Base-by-base conservation (phyloP, 2,113 vertebrate genomes). In the Thoracochromis brauschi region DNA sequence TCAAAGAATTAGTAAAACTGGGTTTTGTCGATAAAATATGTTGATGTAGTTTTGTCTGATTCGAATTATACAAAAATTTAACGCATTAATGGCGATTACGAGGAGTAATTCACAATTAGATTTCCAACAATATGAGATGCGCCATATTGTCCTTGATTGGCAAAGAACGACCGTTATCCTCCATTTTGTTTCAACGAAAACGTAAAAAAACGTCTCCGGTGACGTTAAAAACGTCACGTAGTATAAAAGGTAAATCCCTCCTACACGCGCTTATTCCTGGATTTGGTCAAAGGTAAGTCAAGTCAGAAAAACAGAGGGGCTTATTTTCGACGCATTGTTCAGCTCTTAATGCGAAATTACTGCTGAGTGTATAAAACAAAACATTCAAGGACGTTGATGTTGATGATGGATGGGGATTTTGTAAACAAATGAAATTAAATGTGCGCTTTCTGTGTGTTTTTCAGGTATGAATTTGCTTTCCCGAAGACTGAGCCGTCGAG, bases 221-320 rank as follows among this genome's bases (percentile, higher is more conserved):
- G 95, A 96, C 96, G 96, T 85, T 12, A 95, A 95, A 94, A 42
- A 16, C 96, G 96, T 97, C 96, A 96, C 54, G 3, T 0, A 16
- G 85, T 97, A 97, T 97, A 97, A 94, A 96, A 55, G 0, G 1
- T 1, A 88, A 79, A 87, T 83, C 94, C 95, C 95, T 84, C 95
- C 95, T 84, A 7, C 2, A 2, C 8, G 2, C 14, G 73, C 42
- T 91, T 93, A 97, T 96, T 97, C 96, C 95, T 92, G 97, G 97
- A 97, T 96, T 97, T 96, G 89, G 93, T 95, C 87, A 95, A 89
- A 97, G 97, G 97, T 97, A 94, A 97, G 97, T 97, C n/a, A 51
- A 35, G 80, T 85, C 78, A 79, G 13, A 35, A 85, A 89, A 51
- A 65, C 63, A 71, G 29, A 4, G 14, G 45, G 33, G 29, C 24